phyloP scores from a whole-genome alignment of 2,797 vertebrate genomes.

The Myioborus miniatus region DNA sequence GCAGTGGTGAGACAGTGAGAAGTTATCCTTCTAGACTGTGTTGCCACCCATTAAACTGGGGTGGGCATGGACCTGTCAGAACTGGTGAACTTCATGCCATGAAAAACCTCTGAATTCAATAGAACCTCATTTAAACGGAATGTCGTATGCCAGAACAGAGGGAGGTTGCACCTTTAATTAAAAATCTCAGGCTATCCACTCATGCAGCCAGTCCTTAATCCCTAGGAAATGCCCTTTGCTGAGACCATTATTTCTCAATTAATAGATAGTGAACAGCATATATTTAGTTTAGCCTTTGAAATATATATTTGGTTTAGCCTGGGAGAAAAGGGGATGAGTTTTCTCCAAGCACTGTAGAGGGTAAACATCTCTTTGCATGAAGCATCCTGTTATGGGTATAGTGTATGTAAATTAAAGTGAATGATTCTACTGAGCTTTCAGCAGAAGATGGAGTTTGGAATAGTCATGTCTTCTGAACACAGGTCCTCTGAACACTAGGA shows the following conservation, averaged over 20 bases:
- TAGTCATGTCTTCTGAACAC: neutral
- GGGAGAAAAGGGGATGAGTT: neutral
- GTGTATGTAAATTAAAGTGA: neutral
- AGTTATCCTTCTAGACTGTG: neutral
- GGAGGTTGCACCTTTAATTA: slow-evolving; percentile 42
- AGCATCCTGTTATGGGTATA: neutral
- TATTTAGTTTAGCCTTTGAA: neutral
- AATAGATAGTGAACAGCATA: neutral
- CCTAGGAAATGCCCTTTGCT: neutral
- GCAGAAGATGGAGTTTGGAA: neutral
- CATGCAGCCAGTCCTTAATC: slow-evolving; percentile 13
- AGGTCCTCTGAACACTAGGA: neutral
- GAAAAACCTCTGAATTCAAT: neutral
- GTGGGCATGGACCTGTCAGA: neutral
- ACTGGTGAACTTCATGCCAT: neutral
- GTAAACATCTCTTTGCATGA: neutral
- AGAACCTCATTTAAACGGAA: slow-evolving; percentile 34
- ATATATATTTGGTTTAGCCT: neutral
- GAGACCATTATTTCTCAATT: slow-evolving; percentile 40
- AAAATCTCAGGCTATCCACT: slow-evolving; percentile 30
- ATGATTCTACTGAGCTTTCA: neutral
- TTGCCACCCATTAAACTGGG: neutral
- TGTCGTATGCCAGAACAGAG: slow-evolving; percentile 12
- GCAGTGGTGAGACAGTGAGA: neutral
- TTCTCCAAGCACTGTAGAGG: neutral